phyloP scores from a whole-genome alignment of 2,113 vertebrate genomes.

The Psammodynastes pulverulentus region DNA sequence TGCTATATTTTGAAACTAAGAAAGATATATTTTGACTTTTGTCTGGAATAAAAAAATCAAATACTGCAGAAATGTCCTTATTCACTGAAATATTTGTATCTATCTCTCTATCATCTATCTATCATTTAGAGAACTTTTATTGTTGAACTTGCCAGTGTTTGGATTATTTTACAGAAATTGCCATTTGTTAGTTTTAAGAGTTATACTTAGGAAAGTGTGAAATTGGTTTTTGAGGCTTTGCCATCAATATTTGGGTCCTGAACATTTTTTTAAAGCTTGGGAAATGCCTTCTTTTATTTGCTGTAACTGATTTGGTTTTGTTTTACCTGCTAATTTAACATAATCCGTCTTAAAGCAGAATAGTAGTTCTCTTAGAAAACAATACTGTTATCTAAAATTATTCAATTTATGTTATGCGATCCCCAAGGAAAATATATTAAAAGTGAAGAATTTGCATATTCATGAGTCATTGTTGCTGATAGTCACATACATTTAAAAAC shows the following conservation, averaged over 20 bases:
- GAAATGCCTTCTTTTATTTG: neutral
- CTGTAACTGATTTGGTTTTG: neutral
- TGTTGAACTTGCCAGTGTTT: constrained; percentile 31
- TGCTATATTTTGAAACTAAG: neutral
- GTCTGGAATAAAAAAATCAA: neutral
- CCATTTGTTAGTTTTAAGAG: neutral
- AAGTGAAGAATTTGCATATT: constrained; percentile 32
- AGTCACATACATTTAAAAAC: constrained; percentile 20
- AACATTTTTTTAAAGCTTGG: neutral
- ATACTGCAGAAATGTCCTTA: constrained; percentile 16
- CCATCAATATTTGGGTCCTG: neutral
- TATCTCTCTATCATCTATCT: neutral
- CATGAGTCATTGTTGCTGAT: constrained; percentile 30
- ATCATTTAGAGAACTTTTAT: neutral
- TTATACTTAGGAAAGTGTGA: neutral
- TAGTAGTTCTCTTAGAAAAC: constrained; percentile 2
- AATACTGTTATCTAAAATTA: constrained; percentile 25
- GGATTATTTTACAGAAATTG: constrained; percentile 11
- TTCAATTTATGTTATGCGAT: constrained; percentile 27
- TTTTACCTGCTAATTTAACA: neutral
- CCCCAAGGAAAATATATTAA: constrained; percentile 37
- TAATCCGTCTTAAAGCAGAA: neutral
- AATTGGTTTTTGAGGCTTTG: neutral
- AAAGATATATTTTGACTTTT: neutral
- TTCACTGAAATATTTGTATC: constrained; percentile 33